These are phyloP conservation scores for Podabrus alpinus DNA, from an alignment of 2,888 invertebrate genomes.

Conservation along the genomic window DNA sequence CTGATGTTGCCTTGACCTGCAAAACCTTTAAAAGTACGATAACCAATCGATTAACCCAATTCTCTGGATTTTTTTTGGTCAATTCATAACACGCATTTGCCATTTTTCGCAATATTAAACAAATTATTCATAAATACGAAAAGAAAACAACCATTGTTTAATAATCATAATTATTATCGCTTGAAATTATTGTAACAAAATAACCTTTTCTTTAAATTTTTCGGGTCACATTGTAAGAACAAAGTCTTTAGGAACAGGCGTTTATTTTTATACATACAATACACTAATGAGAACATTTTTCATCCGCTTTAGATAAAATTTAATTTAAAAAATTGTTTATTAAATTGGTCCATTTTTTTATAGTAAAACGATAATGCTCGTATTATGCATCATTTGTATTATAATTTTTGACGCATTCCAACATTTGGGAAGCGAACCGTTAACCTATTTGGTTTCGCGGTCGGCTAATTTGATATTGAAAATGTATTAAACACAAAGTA, in stretches of 20 bases:
- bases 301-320: constrained; percentile 25
- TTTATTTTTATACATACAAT: constrained; percentile 9
- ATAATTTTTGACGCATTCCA: neutral
- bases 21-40: constrained; percentile 33
- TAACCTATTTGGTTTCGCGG: neutral
- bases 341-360: neutral
- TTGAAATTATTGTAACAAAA: neutral
- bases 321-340: constrained; percentile 17
- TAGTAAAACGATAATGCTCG: neutral
- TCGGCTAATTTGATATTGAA: constrained; percentile 36
- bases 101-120: neutral
- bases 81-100: neutral
- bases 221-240: constrained; percentile 22
- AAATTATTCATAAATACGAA: neutral
- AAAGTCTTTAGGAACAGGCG: constrained; percentile 18
- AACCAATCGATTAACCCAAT: constrained; percentile 43
- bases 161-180: neutral
- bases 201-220: constrained; percentile 23
- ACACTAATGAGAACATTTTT: constrained; percentile 24
- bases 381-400: neutral
- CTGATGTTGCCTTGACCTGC: constrained; percentile 40
- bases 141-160: neutral
- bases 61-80: constrained; percentile 34
- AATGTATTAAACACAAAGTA: constrained; percentile 41
- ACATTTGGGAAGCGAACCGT: neutral